These are phyloP conservation scores for Agapetus fuscipes DNA, from an alignment of 2,888 invertebrate genomes.

Conservation along the genomic window DNA sequence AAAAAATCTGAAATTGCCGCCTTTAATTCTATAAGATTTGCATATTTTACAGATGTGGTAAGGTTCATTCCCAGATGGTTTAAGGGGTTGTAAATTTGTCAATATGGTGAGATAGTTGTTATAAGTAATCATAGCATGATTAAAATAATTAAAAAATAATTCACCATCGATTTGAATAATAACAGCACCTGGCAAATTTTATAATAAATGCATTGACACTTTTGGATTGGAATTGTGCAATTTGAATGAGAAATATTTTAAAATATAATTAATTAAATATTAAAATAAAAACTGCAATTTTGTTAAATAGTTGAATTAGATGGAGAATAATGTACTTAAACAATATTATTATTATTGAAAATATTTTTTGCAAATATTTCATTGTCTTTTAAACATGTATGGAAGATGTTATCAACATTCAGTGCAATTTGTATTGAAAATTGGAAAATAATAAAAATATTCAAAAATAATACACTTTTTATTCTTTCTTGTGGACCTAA, in stretches of 20 bases:
- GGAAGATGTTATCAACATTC: slow-evolving; percentile 18
- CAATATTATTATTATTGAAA: slow-evolving; percentile 10
- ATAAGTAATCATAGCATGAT: too few relatives aligned
- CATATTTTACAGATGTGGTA: too few relatives aligned
- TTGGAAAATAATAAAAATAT: slow-evolving; percentile 12
- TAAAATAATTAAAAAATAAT: too few relatives aligned
- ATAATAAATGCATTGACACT: too few relatives aligned
- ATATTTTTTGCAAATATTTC: slow-evolving; percentile 21
- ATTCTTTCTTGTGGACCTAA: too few relatives aligned
- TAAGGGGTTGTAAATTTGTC: slow-evolving; percentile 12
- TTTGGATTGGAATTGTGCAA: slow-evolving; percentile 18
- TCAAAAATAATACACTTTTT: slow-evolving; percentile 3
- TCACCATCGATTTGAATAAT: too few relatives aligned
- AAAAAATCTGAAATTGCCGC: too few relatives aligned
- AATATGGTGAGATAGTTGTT: slow-evolving; percentile 7
- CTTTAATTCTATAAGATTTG: too few relatives aligned
- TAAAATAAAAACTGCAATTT: slow-evolving; percentile 20
- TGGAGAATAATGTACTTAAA: slow-evolving; percentile 6
- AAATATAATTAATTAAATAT: slow-evolving; percentile 14
- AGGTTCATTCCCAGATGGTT: slow-evolving; percentile 5
- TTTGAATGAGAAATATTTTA: slow-evolving; percentile 14
- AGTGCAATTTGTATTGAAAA: slow-evolving; percentile 21
- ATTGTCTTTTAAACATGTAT: slow-evolving; percentile 14
- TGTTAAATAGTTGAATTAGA: slow-evolving; percentile 20
- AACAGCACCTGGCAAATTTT: too few relatives aligned